Base-by-base conservation (phyloP, 2,797 vertebrate species). In the Enteromius treurensis region DNA sequence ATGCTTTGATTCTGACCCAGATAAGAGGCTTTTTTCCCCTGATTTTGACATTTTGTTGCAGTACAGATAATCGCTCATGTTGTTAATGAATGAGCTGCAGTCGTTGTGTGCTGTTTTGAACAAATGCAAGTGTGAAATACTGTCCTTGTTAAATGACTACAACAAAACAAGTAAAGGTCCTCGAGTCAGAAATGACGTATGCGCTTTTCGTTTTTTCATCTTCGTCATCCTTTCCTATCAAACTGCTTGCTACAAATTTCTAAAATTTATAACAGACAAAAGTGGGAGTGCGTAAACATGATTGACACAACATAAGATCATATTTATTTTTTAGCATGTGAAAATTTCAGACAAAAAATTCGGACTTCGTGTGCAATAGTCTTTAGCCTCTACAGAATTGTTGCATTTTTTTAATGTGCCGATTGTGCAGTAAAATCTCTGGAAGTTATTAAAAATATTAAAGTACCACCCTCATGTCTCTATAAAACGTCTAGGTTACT, bases 11-110 rank as follows among this genome's bases (percentile, higher is more conserved):
- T 77, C 62, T 67, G 73, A 77, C 62, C 81, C 62, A 58, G 49
- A 82, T 55, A 76, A 45, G 11, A 34, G 45, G 47, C 9, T 62
- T 47, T 73, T 6, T 49, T 3, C 21, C n/a, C 14, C 62, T 21
- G 32, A 21, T 77, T 77, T 69, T 77, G 13, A 76, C 60, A 82
- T 53, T 82, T 68, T 82, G 81, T 45, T 82, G 76, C 47, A 58
- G 21, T 34, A 42, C 47, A 53, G 49, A 55, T 77, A 42, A 77
- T 77, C 49, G n/a, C 60, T 77, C 17, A 29, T 42, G 60, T 55
- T 67, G n/a, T 53, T 77, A 82, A 82, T 69, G 49, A 45, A 69
- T 74, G 45, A 62, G 29, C 11, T 37, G 14, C 29, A 23, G 42
- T 70, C 21, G 26, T 13, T 34, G 53, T 0, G 0, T 45, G 2